Percentiles rank a stretch among this genome's conserved stretches.
phyloP scores from a whole-genome alignment of 1,140 invertebrate species.

The Neotoxoptera formosana region DNA sequence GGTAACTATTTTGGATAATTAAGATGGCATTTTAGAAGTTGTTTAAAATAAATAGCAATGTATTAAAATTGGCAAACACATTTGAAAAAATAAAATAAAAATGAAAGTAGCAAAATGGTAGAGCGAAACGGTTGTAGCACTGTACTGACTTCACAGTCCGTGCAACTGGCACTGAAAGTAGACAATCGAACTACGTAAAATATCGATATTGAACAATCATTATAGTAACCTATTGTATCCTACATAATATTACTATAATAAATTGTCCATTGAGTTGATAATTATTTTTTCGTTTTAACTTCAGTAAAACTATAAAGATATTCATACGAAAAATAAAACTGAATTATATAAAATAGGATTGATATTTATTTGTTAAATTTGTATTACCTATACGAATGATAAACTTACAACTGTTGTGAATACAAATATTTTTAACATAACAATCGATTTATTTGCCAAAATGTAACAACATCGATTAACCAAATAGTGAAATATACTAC shows the following conservation, averaged over 20 bases:
- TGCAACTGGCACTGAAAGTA: conserved; percentile 1
- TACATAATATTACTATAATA: neutral
- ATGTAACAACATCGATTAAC: conserved; percentile 16
- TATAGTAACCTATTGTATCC: neutral
- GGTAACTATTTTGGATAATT: neutral
- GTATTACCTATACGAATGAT: neutral
- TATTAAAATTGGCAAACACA: neutral
- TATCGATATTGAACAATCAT: neutral
- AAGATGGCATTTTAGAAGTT: neutral
- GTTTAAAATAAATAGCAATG: neutral
- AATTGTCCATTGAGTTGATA: neutral
- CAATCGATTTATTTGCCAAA: neutral
- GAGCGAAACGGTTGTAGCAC: neutral
- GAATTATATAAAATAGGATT: neutral
- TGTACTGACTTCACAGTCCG: too few species aligned
- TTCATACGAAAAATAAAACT: neutral
- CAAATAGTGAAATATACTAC: neutral
- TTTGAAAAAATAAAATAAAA: conserved; percentile 8
- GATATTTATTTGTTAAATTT: neutral
- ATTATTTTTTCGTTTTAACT: neutral
- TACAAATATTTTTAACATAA: neutral
- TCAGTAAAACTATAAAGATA: neutral
- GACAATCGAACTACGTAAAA: neutral
- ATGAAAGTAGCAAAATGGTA: neutral
- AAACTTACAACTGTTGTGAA: neutral